Base-by-base conservation (phyloP, 2,113 vertebrate genomes). In the Suncus etruscus region DNA sequence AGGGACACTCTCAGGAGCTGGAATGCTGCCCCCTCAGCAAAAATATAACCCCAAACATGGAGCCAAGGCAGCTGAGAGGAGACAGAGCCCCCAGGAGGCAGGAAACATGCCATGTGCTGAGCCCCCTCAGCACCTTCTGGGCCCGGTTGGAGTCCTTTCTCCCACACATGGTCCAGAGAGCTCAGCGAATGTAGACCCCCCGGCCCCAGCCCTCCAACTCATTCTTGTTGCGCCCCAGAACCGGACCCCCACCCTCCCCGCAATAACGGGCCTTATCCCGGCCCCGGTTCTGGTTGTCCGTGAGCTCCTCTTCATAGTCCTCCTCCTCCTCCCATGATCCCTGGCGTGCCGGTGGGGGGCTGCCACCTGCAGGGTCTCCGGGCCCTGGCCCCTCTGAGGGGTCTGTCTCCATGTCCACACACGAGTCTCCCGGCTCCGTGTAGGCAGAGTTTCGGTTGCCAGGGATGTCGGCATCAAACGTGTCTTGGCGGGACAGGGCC, bases 391-490 rank as follows among this genome's bases (percentile, higher is more conserved):
- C 99, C 95, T 99, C 98, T 0, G 98, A 99, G 51, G 99, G 99
- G 85, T 99, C 99, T 0, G 98, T 99, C 97, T 99, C 99, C 94
- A 99, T 98, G 98, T 99, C 99, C 98, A 98, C 98, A 97, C 98
- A 99, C 92, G 98, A 99, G 96, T 99, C 98, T 3, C 98, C 98
- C 0, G 97, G 98, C 96, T 99, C 99, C 6, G 98, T 99, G 98
- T 99, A 99, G 95, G 99, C 98, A 0, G 99, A 99, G 96, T 99
- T 98, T 76, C 98, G 98, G 97, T 99, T 98, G 96, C 98, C 99
- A 90, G 98, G 98, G 73, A 98, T 98, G 97, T 99, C 99, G 0
- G 98, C 98, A 96, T 99, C 99, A 83, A 99, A 99, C 82, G 99
- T 99, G 97, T 99, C 99, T 95, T 99, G 99, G 91, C 99, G 97